Base-by-base conservation (phyloP, 2,888 invertebrate species). In the Spodoptera exigua region DNA sequence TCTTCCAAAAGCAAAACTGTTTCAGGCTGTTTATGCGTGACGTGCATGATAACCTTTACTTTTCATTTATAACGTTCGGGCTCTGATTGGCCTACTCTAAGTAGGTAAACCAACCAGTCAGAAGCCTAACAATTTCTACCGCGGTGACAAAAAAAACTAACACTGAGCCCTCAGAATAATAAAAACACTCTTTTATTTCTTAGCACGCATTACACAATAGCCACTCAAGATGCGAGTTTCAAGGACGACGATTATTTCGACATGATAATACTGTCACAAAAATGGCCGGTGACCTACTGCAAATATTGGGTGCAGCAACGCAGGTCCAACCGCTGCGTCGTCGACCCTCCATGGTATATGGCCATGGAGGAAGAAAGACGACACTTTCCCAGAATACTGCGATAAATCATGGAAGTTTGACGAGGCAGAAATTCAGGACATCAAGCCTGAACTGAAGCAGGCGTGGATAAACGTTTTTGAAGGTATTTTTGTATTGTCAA, bases 391-490 rank as follows among this genome's bases (percentile, higher is more conserved):
- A 14, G 14, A 0, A 0, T 36, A 0, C 11, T 62, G 65, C 16
- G 64, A 64, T 21, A 1, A 0, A 1, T 43, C 62, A 1, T 44
- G 37, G 55, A 2, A 11, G 2, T 64, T 64, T 39, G 43, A 62
- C 47, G 27, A 1, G 32, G 44, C 37, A n/a, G 2, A 18, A 45
- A 34, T 32, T 35, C 12, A 9, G 7, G 27, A 27, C 27, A 39
- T 65, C 18, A 12, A 36, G 18, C n/a, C 1, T 0, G 67, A 57
- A 0, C 35, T 63, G 11, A 2, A 45, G 2, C 36, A 63, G 21
- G 45, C 44, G 10, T 63, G 67, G 67, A 11, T 37, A 0, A 17
- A 36, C 9, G 9, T 5, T 1, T 96, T 97, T 83, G 95, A 95
- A 74, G 95, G 95, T 63, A 87, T 17, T 14, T 12, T 16, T 14